Conservation (phyloP, 2,888 invertebrate species). For the Andrena camellia region DNA sequence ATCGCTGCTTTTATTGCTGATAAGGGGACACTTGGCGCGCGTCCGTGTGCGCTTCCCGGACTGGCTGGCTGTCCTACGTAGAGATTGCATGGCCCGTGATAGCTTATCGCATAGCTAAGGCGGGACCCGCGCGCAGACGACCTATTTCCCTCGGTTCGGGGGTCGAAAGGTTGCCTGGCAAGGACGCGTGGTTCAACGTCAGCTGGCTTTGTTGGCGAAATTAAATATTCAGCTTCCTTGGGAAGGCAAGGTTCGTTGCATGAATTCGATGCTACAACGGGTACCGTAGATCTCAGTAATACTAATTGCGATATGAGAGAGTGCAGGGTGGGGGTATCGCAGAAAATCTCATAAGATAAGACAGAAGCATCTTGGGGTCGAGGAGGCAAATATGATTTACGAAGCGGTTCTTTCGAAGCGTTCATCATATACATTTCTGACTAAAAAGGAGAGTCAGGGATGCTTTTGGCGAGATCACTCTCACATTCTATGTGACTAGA, state of each 20-base stretch:
- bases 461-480: no score
- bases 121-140: conserved; percentile 35
- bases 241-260: neutral
- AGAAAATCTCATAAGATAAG: no score
- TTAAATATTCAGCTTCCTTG: neutral
- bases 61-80: conserved; percentile 27
- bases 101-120: conserved; percentile 55
- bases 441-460: no score
- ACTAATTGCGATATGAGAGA: neutral
- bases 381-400: neutral
- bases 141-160: conserved; percentile 56
- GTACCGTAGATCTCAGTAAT: neutral
- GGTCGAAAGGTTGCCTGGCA: conserved; percentile 48
- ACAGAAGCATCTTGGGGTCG: neutral
- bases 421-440: no score
- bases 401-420: neutral
- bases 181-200: conserved; percentile 6
- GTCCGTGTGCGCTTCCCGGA: conserved; percentile 8
- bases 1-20: conserved; percentile 26
- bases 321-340: neutral
- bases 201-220: neutral
- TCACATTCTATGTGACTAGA: no score
- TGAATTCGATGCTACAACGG: neutral
- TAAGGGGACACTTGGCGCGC: conserved; percentile 28
- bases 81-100: conserved; percentile 50